Conservation (phyloP, 2,888 invertebrate genomes). For the Corbicula japonica region DNA sequence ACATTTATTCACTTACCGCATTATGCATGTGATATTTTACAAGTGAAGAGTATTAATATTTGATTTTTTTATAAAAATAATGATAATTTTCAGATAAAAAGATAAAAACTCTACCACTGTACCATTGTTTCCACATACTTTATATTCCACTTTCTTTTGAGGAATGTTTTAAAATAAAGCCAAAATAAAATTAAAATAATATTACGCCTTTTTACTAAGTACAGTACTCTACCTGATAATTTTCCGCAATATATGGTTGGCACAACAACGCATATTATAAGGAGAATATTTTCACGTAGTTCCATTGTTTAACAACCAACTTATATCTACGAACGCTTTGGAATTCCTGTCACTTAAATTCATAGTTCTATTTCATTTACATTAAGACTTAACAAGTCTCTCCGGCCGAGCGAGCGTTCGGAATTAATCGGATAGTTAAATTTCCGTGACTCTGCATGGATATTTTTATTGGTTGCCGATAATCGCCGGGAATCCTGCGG, state of each 20-base stretch:
- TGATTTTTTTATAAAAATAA: no score
- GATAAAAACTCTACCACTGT: no score
- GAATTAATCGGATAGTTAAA: constrained; percentile 16
- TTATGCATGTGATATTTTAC: no score
- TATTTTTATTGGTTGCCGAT: constrained; percentile 50
- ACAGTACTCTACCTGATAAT: constrained; percentile 48
- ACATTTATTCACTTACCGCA: no score
- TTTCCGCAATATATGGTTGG: constrained; percentile 41
- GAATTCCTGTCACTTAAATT: constrained; percentile 25
- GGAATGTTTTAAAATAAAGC: no score
- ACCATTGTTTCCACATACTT: no score
- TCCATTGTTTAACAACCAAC: constrained; percentile 46
- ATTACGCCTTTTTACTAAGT: no score
- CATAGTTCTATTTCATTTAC: constrained; percentile 30
- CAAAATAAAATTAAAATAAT: no score
- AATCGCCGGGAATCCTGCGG: constrained; percentile 28
- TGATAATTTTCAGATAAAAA: no score
- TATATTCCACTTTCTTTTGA: no score
- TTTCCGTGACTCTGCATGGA: constrained; percentile 14
- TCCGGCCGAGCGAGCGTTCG: constrained; percentile 8
- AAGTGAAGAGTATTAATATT: no score
- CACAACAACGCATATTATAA: constrained; percentile 42
- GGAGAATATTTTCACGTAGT: constrained; percentile 34
- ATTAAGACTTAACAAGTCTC: no score
- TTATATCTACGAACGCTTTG: constrained; percentile 9